phyloP scores from a whole-genome alignment of 2,888 invertebrate genomes.

The Deilephila porcellus region DNA sequence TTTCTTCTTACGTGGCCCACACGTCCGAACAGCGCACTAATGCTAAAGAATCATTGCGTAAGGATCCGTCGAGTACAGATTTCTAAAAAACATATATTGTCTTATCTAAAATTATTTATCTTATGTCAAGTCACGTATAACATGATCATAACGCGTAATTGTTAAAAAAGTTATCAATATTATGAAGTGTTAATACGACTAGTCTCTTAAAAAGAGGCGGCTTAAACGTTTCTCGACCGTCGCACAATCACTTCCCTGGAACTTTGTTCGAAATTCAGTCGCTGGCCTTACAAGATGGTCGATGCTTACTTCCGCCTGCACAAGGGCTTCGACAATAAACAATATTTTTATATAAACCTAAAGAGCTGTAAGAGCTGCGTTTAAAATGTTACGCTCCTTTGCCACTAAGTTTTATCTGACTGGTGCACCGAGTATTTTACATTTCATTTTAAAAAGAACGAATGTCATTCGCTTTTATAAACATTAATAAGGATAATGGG shows the following conservation, averaged over 20 bases:
- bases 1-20: constrained; percentile 11
- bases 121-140: too few relatives aligned
- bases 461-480: too few relatives aligned
- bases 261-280: too few relatives aligned
- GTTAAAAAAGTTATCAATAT: too few relatives aligned
- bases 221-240: too few relatives aligned
- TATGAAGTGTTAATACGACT: too few relatives aligned
- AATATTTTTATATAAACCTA: background rate
- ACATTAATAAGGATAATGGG: too few relatives aligned
- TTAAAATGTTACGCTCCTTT: background rate
- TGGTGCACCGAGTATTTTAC: background rate
- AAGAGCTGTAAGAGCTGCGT: background rate
- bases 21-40: background rate
- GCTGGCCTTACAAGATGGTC: background rate
- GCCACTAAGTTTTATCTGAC: background rate
- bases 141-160: too few relatives aligned
- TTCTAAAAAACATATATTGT: background rate
- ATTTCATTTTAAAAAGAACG: background rate
- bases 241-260: too few relatives aligned
- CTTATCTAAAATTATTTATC: background rate
- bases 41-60: background rate
- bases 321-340: background rate
- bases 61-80: too few relatives aligned
- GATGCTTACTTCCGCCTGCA: background rate
- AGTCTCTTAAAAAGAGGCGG: too few relatives aligned